Conservation (phyloP, 2,797 vertebrate species). For the Darevskia nairensis region DNA sequence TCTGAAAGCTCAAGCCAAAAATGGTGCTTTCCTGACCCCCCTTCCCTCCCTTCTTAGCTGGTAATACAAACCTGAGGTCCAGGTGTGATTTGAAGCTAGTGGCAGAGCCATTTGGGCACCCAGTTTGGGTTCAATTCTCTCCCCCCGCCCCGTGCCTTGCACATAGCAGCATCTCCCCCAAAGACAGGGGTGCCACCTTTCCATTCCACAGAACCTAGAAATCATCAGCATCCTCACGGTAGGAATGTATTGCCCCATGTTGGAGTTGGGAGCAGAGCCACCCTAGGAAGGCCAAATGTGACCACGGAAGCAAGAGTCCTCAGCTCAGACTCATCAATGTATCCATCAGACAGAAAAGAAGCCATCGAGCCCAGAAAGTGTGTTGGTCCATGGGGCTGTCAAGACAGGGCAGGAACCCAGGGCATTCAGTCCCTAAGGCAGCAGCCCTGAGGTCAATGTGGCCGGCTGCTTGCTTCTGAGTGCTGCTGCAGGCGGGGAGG, state of each 20-base stretch:
- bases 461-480: conserved; percentile 90
- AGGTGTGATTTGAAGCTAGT: not conserved
- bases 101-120: not conserved
- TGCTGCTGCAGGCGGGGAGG: conserved; percentile 83
- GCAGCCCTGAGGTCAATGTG: conserved; percentile 84
- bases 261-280: conserved; percentile 54
- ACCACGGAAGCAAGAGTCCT: conserved; percentile 49
- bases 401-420: conserved; percentile 64
- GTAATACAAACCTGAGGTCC: not conserved
- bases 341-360: conserved; percentile 70
- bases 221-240: not conserved
- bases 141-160: no score
- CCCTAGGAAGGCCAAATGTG: not conserved
- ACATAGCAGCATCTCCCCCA: not conserved
- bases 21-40: not conserved
- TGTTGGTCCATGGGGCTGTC: conserved; percentile 66
- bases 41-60: not conserved
- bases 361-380: conserved; percentile 64
- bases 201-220: not conserved
- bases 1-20: not conserved
- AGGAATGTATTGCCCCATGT: conserved; percentile 43
- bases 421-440: conserved; percentile 59
- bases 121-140: not conserved
- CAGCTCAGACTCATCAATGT: conserved; percentile 60
- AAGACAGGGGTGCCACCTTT: not conserved